Evolutionary conservation across 2,113 vertebrate genomes (phyloP).

Genomic region (Xenopus borealis): DNA sequence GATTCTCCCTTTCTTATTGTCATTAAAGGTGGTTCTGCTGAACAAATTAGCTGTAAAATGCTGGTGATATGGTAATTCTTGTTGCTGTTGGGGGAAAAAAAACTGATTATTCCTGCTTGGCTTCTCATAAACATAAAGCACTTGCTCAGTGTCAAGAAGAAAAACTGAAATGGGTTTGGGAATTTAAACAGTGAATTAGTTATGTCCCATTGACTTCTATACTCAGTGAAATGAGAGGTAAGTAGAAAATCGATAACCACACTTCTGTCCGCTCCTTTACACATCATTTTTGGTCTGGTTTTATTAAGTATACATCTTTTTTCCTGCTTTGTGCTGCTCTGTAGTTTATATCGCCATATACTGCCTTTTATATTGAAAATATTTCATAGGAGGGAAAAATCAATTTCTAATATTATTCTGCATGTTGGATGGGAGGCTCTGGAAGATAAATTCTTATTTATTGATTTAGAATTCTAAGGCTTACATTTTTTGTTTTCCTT

Average conservation of each 20-base stretch:
- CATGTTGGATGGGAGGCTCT: not conserved
- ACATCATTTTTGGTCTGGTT: constrained; percentile 30
- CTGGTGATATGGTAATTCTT: constrained; percentile 59
- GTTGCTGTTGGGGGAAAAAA: constrained; percentile 50
- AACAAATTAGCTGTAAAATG: constrained; percentile 50
- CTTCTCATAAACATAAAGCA: constrained; percentile 41
- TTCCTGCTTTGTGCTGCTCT: not conserved
- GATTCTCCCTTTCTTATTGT: constrained; percentile 51
- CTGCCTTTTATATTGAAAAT: constrained; percentile 33
- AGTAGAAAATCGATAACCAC: constrained; percentile 49
- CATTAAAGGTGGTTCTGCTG: constrained; percentile 55
- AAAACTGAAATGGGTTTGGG: constrained; percentile 49
- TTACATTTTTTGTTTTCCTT: not conserved
- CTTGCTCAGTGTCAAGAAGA: constrained; percentile 52
- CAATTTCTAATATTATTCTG: not conserved
- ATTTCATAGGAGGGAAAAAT: constrained; percentile 20
- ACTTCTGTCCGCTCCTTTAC: constrained; percentile 38
- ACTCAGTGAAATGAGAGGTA: constrained; percentile 47
- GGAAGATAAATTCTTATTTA: not conserved
- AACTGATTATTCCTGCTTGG: constrained; percentile 35
- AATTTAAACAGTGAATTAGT: constrained; percentile 59
- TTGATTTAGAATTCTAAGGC: not conserved
- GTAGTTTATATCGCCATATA: constrained; percentile 31
- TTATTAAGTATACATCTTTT: constrained; percentile 40
- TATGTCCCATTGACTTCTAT: constrained; percentile 51